A percentile compares a stretch with the other conserved stretches of the same genome.
phyloP scores from a whole-genome alignment of 2,113 vertebrate genomes.

The Plotosus lineatus region DNA sequence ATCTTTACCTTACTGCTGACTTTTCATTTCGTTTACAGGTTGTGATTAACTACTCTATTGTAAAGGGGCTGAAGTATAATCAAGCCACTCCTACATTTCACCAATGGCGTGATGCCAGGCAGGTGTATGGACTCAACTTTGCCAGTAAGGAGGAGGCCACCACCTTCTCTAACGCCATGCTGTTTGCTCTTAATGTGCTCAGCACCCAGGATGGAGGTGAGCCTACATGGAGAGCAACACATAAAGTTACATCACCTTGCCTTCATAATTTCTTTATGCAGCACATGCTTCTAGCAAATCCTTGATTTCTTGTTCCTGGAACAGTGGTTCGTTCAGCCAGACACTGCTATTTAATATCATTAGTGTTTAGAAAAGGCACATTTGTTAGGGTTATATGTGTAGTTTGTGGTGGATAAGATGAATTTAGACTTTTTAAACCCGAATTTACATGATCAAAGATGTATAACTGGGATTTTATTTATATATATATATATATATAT shows the following conservation, averaged over 20 bases:
- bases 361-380: background rate
- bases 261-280: background rate
- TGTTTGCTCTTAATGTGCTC: slow-evolving; percentile 75
- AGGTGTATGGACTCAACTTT: slow-evolving; percentile 78
- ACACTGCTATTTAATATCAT: background rate
- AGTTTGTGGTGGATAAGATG: background rate
- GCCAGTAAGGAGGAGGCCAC: slow-evolving; percentile 78
- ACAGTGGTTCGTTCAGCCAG: background rate
- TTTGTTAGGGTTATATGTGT: background rate
- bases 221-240: background rate
- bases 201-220: slow-evolving; percentile 75
- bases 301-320: background rate
- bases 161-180: slow-evolving; percentile 78
- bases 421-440: too few species aligned
- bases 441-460: background rate
- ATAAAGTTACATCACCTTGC: background rate
- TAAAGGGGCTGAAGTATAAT: slow-evolving; percentile 78
- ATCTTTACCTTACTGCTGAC: background rate
- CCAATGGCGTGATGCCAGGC: slow-evolving; percentile 75
- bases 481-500: too few species aligned
- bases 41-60: slow-evolving; percentile 78
- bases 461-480: background rate
- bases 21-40: slow-evolving; percentile 59
- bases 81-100: slow-evolving; percentile 77
- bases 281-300: background rate